Conservation (phyloP, 2,113 vertebrate genomes). For the Eudyptes chrysolophus region DNA sequence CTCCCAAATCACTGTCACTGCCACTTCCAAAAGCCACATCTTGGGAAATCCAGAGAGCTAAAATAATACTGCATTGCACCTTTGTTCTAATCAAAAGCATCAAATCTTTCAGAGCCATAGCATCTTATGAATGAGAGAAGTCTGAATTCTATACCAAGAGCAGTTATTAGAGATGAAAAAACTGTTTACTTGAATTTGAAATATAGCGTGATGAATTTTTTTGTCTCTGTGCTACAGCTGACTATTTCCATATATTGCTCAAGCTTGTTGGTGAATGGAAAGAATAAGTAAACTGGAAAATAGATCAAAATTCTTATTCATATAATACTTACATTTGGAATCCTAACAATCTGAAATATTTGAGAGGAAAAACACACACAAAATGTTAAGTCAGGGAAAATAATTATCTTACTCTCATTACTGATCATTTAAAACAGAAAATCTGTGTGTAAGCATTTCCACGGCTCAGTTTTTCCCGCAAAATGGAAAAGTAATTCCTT, state of each 20-base stretch:
- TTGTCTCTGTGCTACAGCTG: background rate
- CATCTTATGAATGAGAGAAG: background rate
- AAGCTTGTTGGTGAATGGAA: background rate
- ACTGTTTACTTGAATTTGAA: background rate
- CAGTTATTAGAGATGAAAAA: background rate
- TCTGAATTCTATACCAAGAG: background rate
- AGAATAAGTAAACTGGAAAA: conserved; percentile 4
- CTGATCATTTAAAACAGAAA: background rate
- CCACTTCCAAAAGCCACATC: conserved; percentile 50
- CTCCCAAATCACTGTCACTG: background rate
- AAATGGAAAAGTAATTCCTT: conserved; percentile 25
- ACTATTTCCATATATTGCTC: background rate
- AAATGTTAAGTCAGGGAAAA: background rate
- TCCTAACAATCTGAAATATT: conserved; percentile 15
- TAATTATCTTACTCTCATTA: background rate
- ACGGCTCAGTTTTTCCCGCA: background rate
- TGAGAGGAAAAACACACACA: background rate
- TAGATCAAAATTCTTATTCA: background rate
- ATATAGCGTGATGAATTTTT: accelerated
- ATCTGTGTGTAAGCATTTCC: background rate
- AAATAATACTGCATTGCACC: conserved; percentile 20
- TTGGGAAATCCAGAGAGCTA: conserved; percentile 34
- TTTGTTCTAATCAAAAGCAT: conserved; percentile 16
- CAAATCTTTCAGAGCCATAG: background rate
- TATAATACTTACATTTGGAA: background rate